Evolutionary conservation across 1,140 invertebrate species (phyloP), one percentile per base, ranked within the genome.

Genomic region (Notospermus geniculatus): DNA sequence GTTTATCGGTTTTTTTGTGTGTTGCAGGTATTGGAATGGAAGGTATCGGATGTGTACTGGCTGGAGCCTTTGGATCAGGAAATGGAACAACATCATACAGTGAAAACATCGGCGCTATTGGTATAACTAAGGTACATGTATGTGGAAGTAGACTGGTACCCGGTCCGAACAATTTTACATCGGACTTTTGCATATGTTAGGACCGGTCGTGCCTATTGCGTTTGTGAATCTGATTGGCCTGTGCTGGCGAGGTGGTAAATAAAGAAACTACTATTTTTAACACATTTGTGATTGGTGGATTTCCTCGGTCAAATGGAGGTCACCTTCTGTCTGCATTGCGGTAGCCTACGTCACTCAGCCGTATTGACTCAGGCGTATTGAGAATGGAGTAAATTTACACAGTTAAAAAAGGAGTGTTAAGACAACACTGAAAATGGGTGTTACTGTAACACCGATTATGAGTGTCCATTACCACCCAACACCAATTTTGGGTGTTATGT

Each of bases 41-140:
- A 80, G 92, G 92, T 0, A 65, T 94, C 11, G 91, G 91, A 11
- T 92, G 90, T 0, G 79, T 92, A 2, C 73, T 94, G 9, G 90
- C 91, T 0, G 92, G 91, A 0, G 80, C 91, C 0, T 90, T 89
- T 86, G 91, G 91, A 2, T 89, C 80, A 84, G 73, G 90, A 2
- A 92, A 92, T 71, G 92, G 91, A 1, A 92, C 91, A 1, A 93
- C 92, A 62, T 93, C 91, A 0, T 93, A 74, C 32, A 79, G 80
- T 29, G 90, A 92, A 80, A 95, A 95, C 77, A 90, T 95, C 46
- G 92, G 91, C 2, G 91, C 91, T 13, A 93, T 95, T 62, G 91
- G 91, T 53, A 79, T 85, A 2, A 86, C 84, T 1, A 85, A 83
- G 73, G 84, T 85, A 68, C 63, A 32, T 39, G n/a, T n/a, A n/a